Percentiles rank a stretch among this genome's conserved stretches.
Conservation (phyloP, 2,888 invertebrate species). For the Philereme vetulata region DNA sequence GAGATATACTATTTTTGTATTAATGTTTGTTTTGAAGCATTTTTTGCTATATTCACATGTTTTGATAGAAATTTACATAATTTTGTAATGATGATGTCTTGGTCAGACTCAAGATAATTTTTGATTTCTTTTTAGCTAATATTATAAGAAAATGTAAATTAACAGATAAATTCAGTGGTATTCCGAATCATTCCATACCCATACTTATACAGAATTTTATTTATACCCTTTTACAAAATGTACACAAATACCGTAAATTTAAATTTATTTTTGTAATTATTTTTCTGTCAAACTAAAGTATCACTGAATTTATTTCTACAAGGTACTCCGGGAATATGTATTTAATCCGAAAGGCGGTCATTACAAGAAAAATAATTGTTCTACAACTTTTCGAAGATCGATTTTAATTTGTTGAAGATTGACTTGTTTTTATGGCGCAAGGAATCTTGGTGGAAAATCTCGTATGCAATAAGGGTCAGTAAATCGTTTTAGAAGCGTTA, state of each 20-base stretch:
- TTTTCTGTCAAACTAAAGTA: background rate
- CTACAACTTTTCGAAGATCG: too few species aligned
- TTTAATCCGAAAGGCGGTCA: too few species aligned
- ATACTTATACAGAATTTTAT: background rate
- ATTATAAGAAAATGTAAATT: conserved; percentile 8
- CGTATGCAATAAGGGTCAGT: too few species aligned
- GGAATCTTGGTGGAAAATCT: too few species aligned
- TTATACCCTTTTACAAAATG: background rate
- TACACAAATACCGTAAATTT: background rate
- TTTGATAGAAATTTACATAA: conserved; percentile 65
- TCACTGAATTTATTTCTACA: conserved; percentile 26
- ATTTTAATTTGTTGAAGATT: too few species aligned
- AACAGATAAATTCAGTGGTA: conserved; percentile 25
- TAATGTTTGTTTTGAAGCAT: conserved; percentile 64
- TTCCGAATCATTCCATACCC: conserved; percentile 21
- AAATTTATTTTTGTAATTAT: background rate
- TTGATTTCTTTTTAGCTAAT: conserved; percentile 32
- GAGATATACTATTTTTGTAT: conserved; percentile 70
- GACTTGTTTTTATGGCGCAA: too few species aligned
- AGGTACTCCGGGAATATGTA: conserved; percentile 1
- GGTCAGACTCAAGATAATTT: conserved; percentile 32
- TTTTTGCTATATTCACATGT: conserved; percentile 57
- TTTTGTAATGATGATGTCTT: conserved; percentile 54
- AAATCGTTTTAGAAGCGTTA: too few species aligned
- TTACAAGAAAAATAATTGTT: too few species aligned